These are phyloP conservation scores for Thomomys bottae DNA, from an alignment of 2,113 vertebrate genomes.

Conservation along the genomic window DNA sequence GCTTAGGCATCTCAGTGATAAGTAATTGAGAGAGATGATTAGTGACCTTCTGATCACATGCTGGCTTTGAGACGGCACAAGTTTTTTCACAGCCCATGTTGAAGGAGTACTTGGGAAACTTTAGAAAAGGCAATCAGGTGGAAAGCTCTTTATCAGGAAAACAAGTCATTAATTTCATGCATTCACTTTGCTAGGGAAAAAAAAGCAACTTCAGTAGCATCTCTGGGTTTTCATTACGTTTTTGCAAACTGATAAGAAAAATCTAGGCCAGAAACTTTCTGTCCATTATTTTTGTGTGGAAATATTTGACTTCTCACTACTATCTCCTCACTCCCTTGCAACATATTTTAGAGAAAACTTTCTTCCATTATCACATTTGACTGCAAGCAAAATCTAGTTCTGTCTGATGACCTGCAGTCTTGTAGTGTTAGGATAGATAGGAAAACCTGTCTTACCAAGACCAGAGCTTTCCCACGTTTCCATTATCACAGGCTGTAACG, in stretches of 20 bases:
- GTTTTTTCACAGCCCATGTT: not conserved
- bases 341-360: slow-evolving; percentile 50
- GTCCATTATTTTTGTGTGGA: slow-evolving; percentile 20
- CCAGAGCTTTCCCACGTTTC: slow-evolving; percentile 4
- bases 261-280: not conserved
- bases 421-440: not conserved
- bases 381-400: slow-evolving; percentile 38
- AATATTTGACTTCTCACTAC: not conserved
- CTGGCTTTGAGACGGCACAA: not conserved
- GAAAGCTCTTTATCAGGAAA: not conserved
- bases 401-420: not conserved
- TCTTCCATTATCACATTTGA: slow-evolving; percentile 10
- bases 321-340: not conserved
- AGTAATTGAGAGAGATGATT: not conserved
- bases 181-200: not conserved
- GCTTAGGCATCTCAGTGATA: not conserved
- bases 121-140: not conserved
- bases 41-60: not conserved
- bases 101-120: not conserved
- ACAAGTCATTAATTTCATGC: not conserved
- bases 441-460: not conserved
- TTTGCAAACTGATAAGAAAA: slow-evolving; percentile 40
- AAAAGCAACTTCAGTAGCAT: not conserved
- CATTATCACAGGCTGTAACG: not conserved
- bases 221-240: slow-evolving; percentile 10